Base-by-base conservation (phyloP, 2,113 vertebrate genomes). In the Chrysemys picta region DNA sequence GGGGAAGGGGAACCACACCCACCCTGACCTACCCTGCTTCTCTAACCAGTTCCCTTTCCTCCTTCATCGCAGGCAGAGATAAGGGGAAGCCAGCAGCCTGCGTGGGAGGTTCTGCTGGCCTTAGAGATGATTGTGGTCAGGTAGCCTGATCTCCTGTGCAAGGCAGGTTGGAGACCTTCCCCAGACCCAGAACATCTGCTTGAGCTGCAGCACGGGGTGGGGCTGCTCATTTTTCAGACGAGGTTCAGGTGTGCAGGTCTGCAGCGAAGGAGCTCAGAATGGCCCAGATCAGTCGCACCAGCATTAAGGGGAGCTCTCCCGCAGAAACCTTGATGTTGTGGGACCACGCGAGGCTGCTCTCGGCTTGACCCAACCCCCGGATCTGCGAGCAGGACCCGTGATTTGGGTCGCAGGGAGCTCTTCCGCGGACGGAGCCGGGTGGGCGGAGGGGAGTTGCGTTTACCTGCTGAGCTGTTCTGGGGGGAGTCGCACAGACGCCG, bases 281-380 rank as follows among this genome's bases (percentile, higher is more conserved):
- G n/a, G 65, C 9, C 57, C 57, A 13, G 17, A 5, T 21, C n/a
- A 9, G n/a, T 9, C 1, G 5, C 4, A 10, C n/a, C 17, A 3
- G n/a, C 9, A 10, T 38, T 11, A 21, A 38, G 35, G n/a, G n/a
- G 4, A 22, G 9, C 17, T 69, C 16, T 16, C 59, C 31, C 31
- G 1, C 3, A 14, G 14, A 65, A 65, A 62, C 57, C 29, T 62
- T 14, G 57, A 54, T 54, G 53, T 22, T 9, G 53, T 54, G 53
- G 21, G 53, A 54, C 53, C 53, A 54, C 8, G 53, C 8, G 53
- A 54, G 21, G 14, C 21, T 25, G 56, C 24, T 27, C 62, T 69
- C 62, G 7, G 62, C 31, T n/a, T 4, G 62, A 69, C 14, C 35
- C 7, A 16, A 19, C 7, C 62, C 31, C 16, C 16, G 3, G 14